Percentiles rank a stretch among this genome's conserved stretches.
These are phyloP conservation scores for Panorpa germanica DNA, from an alignment of 2,888 invertebrate species.

Conservation along the genomic window DNA sequence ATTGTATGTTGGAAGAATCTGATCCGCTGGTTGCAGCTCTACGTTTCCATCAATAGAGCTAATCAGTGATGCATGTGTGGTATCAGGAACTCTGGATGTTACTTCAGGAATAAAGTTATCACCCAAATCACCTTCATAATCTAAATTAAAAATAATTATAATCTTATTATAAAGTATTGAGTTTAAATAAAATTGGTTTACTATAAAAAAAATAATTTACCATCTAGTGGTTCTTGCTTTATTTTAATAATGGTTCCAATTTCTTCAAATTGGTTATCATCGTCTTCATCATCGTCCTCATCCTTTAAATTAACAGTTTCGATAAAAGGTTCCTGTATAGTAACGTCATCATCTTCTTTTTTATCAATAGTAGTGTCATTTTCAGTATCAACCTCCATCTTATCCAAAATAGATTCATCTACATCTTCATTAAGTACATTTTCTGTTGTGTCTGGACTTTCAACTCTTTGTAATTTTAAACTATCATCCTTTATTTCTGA, in stretches of 20 bases:
- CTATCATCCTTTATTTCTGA: constrained; percentile 18
- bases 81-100: constrained; percentile 24
- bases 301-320: constrained; percentile 24
- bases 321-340: constrained; percentile 25
- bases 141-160: constrained; percentile 5
- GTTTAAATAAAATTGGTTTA: constrained; percentile 4
- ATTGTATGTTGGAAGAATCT: constrained; percentile 26
- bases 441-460: constrained; percentile 16
- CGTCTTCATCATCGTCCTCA: constrained; percentile 18
- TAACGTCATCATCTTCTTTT: constrained; percentile 17
- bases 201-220: constrained; percentile 23
- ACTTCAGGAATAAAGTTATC: constrained; percentile 15
- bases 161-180: constrained; percentile 1
- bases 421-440: constrained; percentile 17
- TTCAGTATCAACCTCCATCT: constrained; percentile 42
- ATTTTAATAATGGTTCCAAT: constrained; percentile 36
- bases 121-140: constrained; percentile 13
- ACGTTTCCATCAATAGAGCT: constrained; percentile 64
- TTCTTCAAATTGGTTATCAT: no score
- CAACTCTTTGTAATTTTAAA: constrained; percentile 13
- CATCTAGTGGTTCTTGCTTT: constrained; percentile 52
- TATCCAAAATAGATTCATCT: constrained; percentile 34
- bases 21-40: constrained; percentile 35
- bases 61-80: constrained; percentile 32
- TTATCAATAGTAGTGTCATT: constrained; percentile 22